Percentiles rank a stretch among this genome's conserved stretches.
These are phyloP conservation scores for Tipula unca DNA, from an alignment of 2,888 invertebrate species.

Conservation along the genomic window DNA sequence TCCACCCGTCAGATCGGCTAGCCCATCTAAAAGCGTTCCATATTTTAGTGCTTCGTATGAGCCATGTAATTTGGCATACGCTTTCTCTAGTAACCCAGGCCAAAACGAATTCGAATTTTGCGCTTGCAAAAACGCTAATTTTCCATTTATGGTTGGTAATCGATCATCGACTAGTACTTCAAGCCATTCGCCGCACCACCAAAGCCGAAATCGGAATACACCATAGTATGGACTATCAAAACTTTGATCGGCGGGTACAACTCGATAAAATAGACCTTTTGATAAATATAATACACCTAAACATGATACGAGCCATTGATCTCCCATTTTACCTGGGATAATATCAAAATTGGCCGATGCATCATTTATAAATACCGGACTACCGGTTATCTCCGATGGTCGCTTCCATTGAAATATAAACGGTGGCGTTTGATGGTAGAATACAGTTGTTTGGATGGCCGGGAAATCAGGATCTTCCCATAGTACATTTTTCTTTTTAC, in stretches of 20 bases:
- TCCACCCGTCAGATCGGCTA: conserved; percentile 83
- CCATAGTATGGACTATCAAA: conserved; percentile 65
- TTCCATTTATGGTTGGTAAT: conserved; percentile 78
- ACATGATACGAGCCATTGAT: conserved; percentile 85
- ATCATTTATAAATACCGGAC: conserved; percentile 49
- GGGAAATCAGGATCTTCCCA: conserved; percentile 93
- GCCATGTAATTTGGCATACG: conserved; percentile 86
- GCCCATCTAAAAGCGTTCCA: conserved; percentile 77
- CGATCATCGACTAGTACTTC: conserved; percentile 85
- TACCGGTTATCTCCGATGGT: conserved; percentile 56
- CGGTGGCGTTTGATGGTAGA: conserved; percentile 90
- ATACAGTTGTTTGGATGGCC: conserved; percentile 78
- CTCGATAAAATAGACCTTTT: conserved; percentile 82
- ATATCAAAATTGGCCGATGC: conserved; percentile 75
- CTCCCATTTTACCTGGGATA: conserved; percentile 80
- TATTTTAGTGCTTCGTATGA: conserved; percentile 91
- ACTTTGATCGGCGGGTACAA: conserved; percentile 84
- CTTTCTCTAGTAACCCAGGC: conserved; percentile 85
- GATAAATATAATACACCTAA: conserved; percentile 75
- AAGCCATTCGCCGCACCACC: conserved; percentile 93
- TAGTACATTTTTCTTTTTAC: conserved; percentile 67
- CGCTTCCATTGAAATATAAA: conserved; percentile 88
- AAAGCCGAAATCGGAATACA: conserved; percentile 79
- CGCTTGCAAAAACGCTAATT: conserved; percentile 77
- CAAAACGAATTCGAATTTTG: conserved; percentile 75